Evolutionary conservation across 2,888 invertebrate genomes (phyloP).

Genomic region (Epinotia ramella): DNA sequence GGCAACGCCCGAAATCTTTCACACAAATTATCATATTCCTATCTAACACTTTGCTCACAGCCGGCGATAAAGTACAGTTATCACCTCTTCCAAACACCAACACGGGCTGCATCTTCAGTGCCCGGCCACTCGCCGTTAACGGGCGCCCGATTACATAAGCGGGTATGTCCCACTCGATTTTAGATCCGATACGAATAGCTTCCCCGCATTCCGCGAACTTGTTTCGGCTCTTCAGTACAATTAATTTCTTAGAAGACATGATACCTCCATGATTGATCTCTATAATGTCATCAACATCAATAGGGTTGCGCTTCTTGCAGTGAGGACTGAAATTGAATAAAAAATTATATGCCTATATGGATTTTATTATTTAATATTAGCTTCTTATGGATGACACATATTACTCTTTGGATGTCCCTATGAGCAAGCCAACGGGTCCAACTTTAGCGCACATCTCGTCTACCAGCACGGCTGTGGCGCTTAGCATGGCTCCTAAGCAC

Average conservation of each 20-base stretch:
- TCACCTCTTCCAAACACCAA: conserved; percentile 50
- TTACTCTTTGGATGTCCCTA: conserved; percentile 68
- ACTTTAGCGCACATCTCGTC: conserved; percentile 68
- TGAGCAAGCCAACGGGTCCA: conserved; percentile 65
- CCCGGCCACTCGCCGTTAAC: conserved; percentile 54
- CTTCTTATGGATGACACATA: conserved; percentile 34
- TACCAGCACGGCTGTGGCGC: conserved; percentile 64
- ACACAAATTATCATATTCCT: conserved; percentile 65
- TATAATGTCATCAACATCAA: conserved; percentile 62
- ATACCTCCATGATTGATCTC: conserved; percentile 62
- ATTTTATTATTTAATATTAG: not conserved
- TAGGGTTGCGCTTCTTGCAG: conserved; percentile 73
- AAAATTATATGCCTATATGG: not conserved
- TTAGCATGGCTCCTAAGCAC: conserved; percentile 73
- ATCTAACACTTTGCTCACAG: conserved; percentile 51
- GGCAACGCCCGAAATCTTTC: conserved; percentile 63
- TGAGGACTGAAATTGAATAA: conserved; percentile 61
- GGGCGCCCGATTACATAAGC: conserved; percentile 69
- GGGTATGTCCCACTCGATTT: conserved; percentile 52
- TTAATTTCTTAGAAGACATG: conserved; percentile 62
- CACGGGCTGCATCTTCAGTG: conserved; percentile 67
- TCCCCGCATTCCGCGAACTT: conserved; percentile 64
- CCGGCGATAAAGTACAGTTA: conserved; percentile 41
- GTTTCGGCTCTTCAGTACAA: conserved; percentile 65
- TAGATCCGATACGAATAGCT: conserved; percentile 58